These are phyloP conservation scores for Ruditapes philippinarum DNA, from an alignment of 1,140 invertebrate genomes.

Conservation along the genomic window DNA sequence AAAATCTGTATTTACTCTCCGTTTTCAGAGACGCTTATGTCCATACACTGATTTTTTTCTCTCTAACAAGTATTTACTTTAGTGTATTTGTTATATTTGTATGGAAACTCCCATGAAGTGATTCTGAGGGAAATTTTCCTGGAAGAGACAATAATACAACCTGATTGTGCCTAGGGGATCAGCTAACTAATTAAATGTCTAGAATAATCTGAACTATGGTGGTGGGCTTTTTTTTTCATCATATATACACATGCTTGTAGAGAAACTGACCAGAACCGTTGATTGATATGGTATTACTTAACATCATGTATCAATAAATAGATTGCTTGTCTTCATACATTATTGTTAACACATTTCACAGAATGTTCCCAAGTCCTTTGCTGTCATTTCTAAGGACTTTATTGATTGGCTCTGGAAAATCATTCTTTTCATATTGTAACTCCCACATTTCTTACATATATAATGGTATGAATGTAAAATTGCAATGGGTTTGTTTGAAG, in stretches of 20 bases:
- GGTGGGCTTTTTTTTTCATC: neutral
- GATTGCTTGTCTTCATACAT: neutral
- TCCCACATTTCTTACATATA: too few species aligned
- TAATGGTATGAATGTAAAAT: too few species aligned
- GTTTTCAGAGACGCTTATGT: too few species aligned
- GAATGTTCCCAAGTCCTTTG: neutral
- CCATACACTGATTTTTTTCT: too few species aligned
- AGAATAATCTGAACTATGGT: neutral
- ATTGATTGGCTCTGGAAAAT: conserved; percentile 7
- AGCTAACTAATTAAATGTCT: neutral
- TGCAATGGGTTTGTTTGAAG: too few species aligned
- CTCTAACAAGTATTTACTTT: too few species aligned
- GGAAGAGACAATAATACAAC: neutral
- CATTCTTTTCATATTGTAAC: neutral
- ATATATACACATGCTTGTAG: neutral
- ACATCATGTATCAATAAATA: neutral
- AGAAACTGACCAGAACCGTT: neutral
- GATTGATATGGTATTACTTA: neutral
- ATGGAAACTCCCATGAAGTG: too few species aligned
- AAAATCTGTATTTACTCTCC: too few species aligned
- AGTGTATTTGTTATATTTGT: too few species aligned
- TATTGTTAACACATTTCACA: neutral
- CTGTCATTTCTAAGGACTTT: neutral
- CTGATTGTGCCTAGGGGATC: neutral
- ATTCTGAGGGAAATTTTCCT: too few species aligned